A percentile compares a stretch with the other conserved stretches of the same genome.
Conservation (phyloP, 2,113 vertebrate species). For the Melanerpes formicivorus region DNA sequence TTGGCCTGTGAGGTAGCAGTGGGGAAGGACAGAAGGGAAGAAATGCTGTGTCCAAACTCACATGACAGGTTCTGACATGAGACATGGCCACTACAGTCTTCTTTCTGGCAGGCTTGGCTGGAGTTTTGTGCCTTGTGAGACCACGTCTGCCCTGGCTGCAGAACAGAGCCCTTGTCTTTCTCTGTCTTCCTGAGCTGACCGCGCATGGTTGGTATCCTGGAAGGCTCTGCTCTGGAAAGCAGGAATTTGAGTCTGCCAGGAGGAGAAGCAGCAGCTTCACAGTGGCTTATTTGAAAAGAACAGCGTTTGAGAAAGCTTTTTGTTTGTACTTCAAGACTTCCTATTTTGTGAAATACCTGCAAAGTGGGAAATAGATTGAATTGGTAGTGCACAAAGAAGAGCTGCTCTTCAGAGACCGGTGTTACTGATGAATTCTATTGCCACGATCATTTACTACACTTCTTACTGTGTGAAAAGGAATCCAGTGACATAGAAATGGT, state of each 20-base stretch:
- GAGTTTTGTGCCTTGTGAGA: neutral
- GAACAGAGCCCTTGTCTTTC: neutral
- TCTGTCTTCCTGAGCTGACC: neutral
- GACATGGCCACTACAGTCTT: neutral
- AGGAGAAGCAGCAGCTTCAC: neutral
- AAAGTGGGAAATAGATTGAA: neutral
- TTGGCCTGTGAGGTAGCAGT: neutral
- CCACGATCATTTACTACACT: neutral
- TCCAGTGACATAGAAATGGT: neutral
- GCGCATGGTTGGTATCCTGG: neutral
- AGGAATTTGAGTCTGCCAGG: neutral
- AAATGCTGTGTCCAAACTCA: neutral
- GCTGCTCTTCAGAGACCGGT: neutral
- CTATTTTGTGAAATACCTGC: neutral
- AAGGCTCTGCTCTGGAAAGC: fast-evolving
- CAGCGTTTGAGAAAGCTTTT: neutral
- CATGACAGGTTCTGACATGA: neutral
- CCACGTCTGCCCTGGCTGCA: neutral
- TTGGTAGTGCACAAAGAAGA: neutral
- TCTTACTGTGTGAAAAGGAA: neutral
- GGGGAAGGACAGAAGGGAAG: neutral
- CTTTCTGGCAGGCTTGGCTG: neutral
- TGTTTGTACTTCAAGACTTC: neutral
- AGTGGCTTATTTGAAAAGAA: neutral
- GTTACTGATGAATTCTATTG: neutral